Evolutionary conservation across 1,140 invertebrate genomes (phyloP).

Genomic region (Lethrus apterus): DNA sequence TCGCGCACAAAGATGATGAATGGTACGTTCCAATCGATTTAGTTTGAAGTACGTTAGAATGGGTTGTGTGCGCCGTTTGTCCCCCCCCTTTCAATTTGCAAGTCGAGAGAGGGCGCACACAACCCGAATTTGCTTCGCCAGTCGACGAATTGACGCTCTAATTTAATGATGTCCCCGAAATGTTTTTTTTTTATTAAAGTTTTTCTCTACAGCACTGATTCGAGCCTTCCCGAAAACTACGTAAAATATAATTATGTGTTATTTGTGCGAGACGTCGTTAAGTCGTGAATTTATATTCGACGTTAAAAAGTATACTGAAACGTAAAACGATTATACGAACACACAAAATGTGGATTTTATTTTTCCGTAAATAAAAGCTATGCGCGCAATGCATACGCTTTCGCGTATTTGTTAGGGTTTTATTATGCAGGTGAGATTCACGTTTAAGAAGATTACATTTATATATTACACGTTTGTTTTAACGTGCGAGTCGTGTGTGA

Average conservation of each 20-base stretch:
- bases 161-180: constrained; percentile 13
- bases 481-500: no score
- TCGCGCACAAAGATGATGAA: constrained; percentile 98
- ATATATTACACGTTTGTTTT: no score
- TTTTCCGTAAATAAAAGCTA: constrained; percentile 19
- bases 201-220: constrained; percentile 40
- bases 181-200: constrained; percentile 28
- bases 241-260: constrained; percentile 37
- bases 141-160: no score
- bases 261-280: constrained; percentile 30
- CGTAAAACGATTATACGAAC: constrained; percentile 13
- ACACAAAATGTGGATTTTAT: constrained; percentile 21
- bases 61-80: not conserved
- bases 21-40: constrained; percentile 64
- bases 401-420: constrained; percentile 38
- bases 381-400: constrained; percentile 41
- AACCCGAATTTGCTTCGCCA: not conserved
- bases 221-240: constrained; percentile 32
- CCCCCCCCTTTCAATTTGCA: no score
- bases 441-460: constrained; percentile 24
- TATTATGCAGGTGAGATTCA: constrained; percentile 39
- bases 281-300: constrained; percentile 21
- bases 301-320: constrained; percentile 15
- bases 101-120: constrained; percentile 10
- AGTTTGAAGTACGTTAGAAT: not conserved